Conservation (phyloP, 2,797 vertebrate species). For the Bradypodion pumilum region DNA sequence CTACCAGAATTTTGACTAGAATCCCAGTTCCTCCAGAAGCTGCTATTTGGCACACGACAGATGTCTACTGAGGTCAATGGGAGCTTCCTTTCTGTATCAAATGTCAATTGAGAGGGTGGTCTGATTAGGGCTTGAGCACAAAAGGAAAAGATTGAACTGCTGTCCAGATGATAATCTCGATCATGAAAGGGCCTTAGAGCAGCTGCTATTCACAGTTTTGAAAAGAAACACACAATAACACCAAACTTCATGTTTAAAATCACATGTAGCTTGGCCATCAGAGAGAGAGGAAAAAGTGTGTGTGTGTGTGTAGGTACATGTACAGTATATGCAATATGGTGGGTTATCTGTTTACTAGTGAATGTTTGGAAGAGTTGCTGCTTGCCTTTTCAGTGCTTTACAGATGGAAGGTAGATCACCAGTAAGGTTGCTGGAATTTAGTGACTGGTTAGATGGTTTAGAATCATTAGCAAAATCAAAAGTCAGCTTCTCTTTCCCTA, state of each 20-base stretch:
- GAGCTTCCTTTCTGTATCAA: background rate
- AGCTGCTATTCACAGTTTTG: slow-evolving; percentile 3
- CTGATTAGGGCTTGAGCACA: background rate
- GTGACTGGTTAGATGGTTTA: fast-evolving
- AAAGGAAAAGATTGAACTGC: background rate
- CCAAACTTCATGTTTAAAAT: background rate
- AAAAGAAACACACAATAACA: slow-evolving; percentile 1
- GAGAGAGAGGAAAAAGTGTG: background rate
- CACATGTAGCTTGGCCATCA: slow-evolving; percentile 5
- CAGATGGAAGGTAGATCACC: slow-evolving; percentile 2
- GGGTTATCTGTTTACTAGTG: slow-evolving; percentile 12
- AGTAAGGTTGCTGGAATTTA: background rate
- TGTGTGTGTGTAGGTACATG: background rate
- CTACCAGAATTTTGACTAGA: background rate
- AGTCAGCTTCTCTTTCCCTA: fast-evolving
- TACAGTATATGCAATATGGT: background rate
- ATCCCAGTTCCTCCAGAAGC: background rate
- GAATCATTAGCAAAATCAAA: background rate
- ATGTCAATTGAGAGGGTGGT: background rate
- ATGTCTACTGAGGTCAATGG: background rate
- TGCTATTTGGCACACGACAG: background rate
- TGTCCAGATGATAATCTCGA: background rate
- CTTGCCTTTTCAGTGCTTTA: slow-evolving; percentile 26
- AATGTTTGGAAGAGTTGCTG: background rate
- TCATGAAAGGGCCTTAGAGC: background rate